Evolutionary conservation across 2,797 vertebrate genomes (phyloP).

Genomic region (Falco berigora): DNA sequence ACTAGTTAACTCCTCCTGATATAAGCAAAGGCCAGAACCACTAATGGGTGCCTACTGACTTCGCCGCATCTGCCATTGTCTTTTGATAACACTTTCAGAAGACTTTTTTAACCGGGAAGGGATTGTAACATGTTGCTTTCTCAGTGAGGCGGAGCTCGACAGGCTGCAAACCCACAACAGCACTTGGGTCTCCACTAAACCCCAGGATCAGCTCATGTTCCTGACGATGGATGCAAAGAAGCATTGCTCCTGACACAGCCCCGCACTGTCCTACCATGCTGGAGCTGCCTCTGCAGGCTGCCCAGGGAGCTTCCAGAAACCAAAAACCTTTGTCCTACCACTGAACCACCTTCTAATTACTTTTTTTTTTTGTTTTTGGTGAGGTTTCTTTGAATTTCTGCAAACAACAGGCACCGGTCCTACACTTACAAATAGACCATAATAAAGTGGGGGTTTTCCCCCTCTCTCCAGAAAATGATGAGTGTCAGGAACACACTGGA

Average conservation of each 20-base stretch:
- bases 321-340: background rate
- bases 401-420: background rate
- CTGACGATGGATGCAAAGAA: too few relatives aligned
- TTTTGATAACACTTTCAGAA: background rate
- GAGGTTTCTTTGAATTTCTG: background rate
- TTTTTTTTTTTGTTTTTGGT: background rate
- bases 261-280: background rate
- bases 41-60: too few relatives aligned
- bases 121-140: accelerated
- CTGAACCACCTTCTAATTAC: too few relatives aligned
- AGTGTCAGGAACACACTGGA: background rate
- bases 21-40: background rate
- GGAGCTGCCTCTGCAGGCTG: background rate
- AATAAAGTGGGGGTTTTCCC: background rate
- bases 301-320: background rate
- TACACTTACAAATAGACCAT: background rate
- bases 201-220: background rate
- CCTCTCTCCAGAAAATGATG: background rate
- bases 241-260: too few relatives aligned
- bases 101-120: background rate
- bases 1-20: background rate
- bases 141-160: too few relatives aligned
- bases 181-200: background rate
- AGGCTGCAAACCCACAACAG: background rate
- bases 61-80: too few relatives aligned